Evolutionary conservation across 1,140 invertebrate species (phyloP).

Genomic region (Scylla paramamosain): DNA sequence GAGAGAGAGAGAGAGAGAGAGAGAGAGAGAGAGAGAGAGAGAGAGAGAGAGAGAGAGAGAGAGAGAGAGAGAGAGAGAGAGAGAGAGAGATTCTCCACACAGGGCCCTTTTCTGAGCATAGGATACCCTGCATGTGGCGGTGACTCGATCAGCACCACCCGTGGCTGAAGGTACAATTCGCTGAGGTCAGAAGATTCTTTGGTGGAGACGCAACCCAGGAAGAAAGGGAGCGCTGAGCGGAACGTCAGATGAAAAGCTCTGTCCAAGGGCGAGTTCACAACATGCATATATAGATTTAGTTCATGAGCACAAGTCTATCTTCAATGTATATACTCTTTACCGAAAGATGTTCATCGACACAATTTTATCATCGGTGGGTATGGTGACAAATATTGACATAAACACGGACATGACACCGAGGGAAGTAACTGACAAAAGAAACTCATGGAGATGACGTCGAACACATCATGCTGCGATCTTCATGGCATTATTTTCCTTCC

Average conservation of each 20-base stretch:
- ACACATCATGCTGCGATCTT: not conserved
- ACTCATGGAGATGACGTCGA: not conserved
- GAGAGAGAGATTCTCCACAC: not conserved
- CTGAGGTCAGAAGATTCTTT: constrained; percentile 5
- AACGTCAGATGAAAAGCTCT: not conserved
- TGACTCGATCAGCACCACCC: not conserved
- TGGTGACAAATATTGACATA: not conserved
- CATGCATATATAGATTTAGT: not conserved
- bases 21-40: not conserved
- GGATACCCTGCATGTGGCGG: not conserved
- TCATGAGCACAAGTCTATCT: not conserved
- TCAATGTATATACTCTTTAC: not conserved
- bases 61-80: not conserved
- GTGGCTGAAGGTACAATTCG: not conserved
- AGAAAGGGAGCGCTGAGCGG: not conserved
- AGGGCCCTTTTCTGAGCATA: not conserved
- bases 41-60: not conserved
- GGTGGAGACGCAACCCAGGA: not conserved
- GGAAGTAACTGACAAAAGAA: not conserved
- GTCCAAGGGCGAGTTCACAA: not conserved
- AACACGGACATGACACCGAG: constrained; percentile 1
- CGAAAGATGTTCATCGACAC: not conserved
- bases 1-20: not conserved
- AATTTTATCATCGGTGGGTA: not conserved
- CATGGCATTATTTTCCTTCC: not conserved